Evolutionary conservation across 2,888 invertebrate species (phyloP), one percentile per base, ranked within the genome.

Genomic region (Catocala fraxini): DNA sequence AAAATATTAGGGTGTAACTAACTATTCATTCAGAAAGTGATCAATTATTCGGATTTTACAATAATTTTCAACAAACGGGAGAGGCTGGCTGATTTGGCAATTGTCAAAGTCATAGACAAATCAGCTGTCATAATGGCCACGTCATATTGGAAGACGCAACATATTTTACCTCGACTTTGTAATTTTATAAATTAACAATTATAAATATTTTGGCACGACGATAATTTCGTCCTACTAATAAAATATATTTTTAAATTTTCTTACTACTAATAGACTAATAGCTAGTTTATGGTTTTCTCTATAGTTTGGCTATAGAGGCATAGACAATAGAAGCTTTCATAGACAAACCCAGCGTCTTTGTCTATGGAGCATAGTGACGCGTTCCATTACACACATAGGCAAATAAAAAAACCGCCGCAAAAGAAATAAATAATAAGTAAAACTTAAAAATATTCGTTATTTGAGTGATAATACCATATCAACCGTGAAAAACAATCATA

Each of bases 71-170:
- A 73, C 78, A 83, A 79, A 86, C 82, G 79, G 82, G 77, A 82
- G 73, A 86, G 80, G 82, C 86, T 86, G 89, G 93, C 92, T 93
- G 93, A 93, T 93, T 93, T 93, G 94, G 93, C 93, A 92, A 91
- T 88, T 88, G 92, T 91, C 91, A 91, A 87, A 84, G 78, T 77
- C 90, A 91, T 87, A 90, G 90, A 92, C 86, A 85, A 85, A 82
- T 79, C 82, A 86, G 85, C 91, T 93, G 94, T 94, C 94, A 93
- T 72, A 71, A 65, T 63, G 63, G 94, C 94, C 94, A 94, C 94
- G 94, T 94, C 94, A 94, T 91, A 92, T 91, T 84, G 73, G 82
- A 74, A 86, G 82, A 92, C 89, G 85, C 82, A 85, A 71, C 70
- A 60, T 10, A 53, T 15, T 9, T 15, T 15, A 45, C 6, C 34